Conservation (phyloP, 2,113 vertebrate species). For the Chloroceryle aenea region DNA sequence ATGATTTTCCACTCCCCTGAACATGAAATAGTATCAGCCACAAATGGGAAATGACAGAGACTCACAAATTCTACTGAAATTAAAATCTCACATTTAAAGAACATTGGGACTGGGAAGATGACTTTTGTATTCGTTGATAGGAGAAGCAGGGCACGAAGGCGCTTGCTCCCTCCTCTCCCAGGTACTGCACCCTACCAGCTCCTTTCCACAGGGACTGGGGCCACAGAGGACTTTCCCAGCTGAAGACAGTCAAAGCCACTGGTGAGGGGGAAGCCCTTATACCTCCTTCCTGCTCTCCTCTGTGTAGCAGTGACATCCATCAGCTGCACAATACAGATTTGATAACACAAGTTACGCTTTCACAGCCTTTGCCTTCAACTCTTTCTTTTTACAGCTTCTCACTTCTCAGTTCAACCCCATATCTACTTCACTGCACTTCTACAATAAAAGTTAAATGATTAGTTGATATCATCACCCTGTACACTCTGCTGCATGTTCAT, state of each 20-base stretch:
- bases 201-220: accelerated
- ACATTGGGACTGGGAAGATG: not conserved
- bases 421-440: not conserved
- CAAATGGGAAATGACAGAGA: not conserved
- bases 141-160: not conserved
- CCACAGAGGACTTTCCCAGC: not conserved
- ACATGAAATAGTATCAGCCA: not conserved
- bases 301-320: not conserved
- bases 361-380: not conserved
- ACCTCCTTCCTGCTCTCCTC: not conserved
- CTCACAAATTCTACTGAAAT: not conserved
- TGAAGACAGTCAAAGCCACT: not conserved
- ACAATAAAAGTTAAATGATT: not conserved
- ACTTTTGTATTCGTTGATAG: not conserved
- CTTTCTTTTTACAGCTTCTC: not conserved
- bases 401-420: not conserved
- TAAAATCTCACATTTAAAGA: not conserved
- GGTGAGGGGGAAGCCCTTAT: not conserved
- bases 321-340: not conserved
- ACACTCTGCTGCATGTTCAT: not conserved
- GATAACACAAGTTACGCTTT: not conserved
- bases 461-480: not conserved
- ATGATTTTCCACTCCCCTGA: not conserved
- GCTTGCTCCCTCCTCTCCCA: not conserved
- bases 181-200: not conserved